These are phyloP conservation scores for Rhagium mordax DNA, from an alignment of 2,888 invertebrate species.

Conservation along the genomic window DNA sequence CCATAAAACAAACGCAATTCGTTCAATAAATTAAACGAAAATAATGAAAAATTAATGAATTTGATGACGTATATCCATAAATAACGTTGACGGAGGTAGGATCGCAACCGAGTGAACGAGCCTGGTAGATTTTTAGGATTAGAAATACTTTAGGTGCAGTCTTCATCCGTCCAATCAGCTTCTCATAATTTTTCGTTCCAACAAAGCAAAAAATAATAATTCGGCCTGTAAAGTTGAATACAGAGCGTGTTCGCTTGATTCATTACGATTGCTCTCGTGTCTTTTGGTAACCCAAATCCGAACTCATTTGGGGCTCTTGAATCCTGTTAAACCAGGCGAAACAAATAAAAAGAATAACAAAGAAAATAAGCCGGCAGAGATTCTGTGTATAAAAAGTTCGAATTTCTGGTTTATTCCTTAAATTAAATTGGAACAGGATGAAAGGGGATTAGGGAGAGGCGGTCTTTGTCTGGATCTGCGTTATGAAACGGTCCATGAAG, in stretches of 20 bases:
- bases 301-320: neutral
- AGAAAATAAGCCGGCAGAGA: neutral
- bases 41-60: too few relatives aligned
- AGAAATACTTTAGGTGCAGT: too few relatives aligned
- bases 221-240: neutral
- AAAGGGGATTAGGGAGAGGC: neutral
- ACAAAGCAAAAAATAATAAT: neutral
- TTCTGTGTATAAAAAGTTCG: neutral
- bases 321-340: neutral
- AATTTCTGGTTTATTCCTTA: neutral
- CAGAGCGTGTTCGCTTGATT: neutral
- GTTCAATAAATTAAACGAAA: too few relatives aligned
- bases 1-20: too few relatives aligned
- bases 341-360: neutral
- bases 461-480: neutral
- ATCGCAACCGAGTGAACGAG: too few relatives aligned
- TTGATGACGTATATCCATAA: too few relatives aligned
- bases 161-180: neutral
- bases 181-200: neutral
- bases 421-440: neutral
- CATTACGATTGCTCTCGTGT: neutral
- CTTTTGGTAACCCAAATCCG: neutral
- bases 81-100: too few relatives aligned
- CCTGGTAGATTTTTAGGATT: too few relatives aligned
- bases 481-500: neutral